Base-by-base conservation (phyloP, 2,888 invertebrate genomes). In the Arenicola marina region DNA sequence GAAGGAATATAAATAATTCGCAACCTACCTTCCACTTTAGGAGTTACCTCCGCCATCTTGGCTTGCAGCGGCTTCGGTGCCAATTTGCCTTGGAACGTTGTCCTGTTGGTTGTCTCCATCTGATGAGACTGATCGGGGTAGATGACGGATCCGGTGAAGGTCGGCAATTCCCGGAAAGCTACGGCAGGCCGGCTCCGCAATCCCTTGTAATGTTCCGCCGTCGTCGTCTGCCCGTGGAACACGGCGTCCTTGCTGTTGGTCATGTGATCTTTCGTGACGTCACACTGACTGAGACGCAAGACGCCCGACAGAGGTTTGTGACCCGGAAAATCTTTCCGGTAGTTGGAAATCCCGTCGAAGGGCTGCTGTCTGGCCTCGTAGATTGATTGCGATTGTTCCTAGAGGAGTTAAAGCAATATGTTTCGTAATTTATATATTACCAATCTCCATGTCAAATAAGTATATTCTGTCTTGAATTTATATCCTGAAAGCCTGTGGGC, bases 141-240 rank as follows among this genome's bases (percentile, higher is more conserved):
- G 28, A 69, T 54, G 4, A 69, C 56, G 31, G 67, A 63, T 1
- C 78, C 80, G 43, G 80, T 76, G 66, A 79, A 80, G 54, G 76
- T 76, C 11, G 80, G 80, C 38, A 80, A 65, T 59, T 81, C 81
- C n/a, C 76, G 75, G 59, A 79, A 81, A 0, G 72, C 59, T 24
- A 74, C 59, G 3, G 61, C 46, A 2, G 74, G 75, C 55, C 78
- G 72, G 1, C 74, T 70, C 24, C 71, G 66, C 80, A 80, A 81
- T 43, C 73, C 73, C 63, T 51, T 48, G 56, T 55, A 62, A 21
- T 58, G 54, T 24, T 62, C 68, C 53, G 54, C 76, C 56, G 75
- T 76, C 4, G 78, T 79, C 2, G 80, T 81, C 2, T 67, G 65
- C 4, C 62, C 70, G 15, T 77, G 76, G 67, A 80, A 78, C 56